Conservation (phyloP, 2,113 vertebrate species). For the Aegithalos caudatus region DNA sequence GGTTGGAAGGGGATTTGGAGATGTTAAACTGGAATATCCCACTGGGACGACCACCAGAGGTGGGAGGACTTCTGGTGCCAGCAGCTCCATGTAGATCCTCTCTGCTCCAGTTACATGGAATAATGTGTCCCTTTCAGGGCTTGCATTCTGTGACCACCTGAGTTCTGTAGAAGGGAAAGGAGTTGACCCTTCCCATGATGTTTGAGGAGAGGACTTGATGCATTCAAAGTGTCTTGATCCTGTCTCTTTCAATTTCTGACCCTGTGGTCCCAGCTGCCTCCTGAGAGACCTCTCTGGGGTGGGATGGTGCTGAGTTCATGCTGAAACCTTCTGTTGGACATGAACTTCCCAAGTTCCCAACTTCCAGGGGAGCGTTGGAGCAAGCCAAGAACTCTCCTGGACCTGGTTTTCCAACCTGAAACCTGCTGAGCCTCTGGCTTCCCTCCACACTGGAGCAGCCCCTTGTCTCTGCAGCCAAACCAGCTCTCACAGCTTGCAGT, state of each 20-base stretch:
- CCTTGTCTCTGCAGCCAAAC: background rate
- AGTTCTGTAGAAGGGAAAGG: background rate
- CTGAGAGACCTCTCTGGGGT: background rate
- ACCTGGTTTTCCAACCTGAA: background rate
- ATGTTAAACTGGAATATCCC: background rate
- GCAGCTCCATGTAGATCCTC: background rate
- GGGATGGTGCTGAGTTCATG: background rate
- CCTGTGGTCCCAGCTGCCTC: background rate
- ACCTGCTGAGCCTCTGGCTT: background rate
- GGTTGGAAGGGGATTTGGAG: background rate
- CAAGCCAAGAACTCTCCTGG: background rate
- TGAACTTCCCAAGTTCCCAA: background rate
- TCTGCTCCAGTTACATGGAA: background rate
- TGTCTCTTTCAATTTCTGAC: background rate
- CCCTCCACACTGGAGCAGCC: background rate
- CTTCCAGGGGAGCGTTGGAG: background rate
- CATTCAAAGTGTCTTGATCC: accelerated
- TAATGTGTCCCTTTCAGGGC: background rate
- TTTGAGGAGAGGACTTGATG: background rate
- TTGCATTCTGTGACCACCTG: background rate
- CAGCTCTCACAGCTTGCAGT: background rate
- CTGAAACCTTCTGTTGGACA: background rate
- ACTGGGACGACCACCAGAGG: too few relatives aligned
- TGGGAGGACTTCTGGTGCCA: background rate
- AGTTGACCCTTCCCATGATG: too few relatives aligned